phyloP scores from a whole-genome alignment of 2,888 invertebrate species.

The Syritta pipiens region DNA sequence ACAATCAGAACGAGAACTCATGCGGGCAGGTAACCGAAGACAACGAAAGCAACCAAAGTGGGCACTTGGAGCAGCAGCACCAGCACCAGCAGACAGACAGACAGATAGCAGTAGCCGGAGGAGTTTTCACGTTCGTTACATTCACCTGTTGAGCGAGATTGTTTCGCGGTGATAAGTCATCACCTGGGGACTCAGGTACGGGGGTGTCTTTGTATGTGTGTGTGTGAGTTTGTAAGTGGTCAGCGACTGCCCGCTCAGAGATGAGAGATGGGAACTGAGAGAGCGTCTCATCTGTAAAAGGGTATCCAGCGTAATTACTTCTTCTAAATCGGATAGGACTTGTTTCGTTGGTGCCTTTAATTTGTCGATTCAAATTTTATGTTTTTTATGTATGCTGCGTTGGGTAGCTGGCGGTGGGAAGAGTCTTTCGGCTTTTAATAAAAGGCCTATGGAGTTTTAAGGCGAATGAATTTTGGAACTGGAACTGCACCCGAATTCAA shows the following conservation, averaged over 20 bases:
- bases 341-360: constrained; percentile 49
- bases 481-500: too few species aligned
- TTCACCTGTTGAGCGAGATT: constrained; percentile 69
- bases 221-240: too few species aligned
- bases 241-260: too few species aligned
- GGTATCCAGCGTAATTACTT: constrained; percentile 66
- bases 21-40: constrained; percentile 42
- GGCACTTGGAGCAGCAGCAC: neutral
- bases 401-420: too few species aligned
- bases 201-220: constrained; percentile 19
- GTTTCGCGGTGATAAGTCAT: constrained; percentile 67
- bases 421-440: too few species aligned
- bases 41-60: neutral
- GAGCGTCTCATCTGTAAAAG: constrained; percentile 17
- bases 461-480: too few species aligned
- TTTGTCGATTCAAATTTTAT: constrained; percentile 53
- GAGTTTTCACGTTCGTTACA: constrained; percentile 69
- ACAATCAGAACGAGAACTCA: constrained; percentile 65
- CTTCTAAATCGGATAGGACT: constrained; percentile 55
- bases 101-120: constrained; percentile 68
- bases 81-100: constrained; percentile 42
- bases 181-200: constrained; percentile 42
- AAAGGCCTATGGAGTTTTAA: too few species aligned
- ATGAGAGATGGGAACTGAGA: neutral
- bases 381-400: neutral